Evolutionary conservation across 2,113 vertebrate genomes (phyloP).

Genomic region (Osmerus eperlanus): DNA sequence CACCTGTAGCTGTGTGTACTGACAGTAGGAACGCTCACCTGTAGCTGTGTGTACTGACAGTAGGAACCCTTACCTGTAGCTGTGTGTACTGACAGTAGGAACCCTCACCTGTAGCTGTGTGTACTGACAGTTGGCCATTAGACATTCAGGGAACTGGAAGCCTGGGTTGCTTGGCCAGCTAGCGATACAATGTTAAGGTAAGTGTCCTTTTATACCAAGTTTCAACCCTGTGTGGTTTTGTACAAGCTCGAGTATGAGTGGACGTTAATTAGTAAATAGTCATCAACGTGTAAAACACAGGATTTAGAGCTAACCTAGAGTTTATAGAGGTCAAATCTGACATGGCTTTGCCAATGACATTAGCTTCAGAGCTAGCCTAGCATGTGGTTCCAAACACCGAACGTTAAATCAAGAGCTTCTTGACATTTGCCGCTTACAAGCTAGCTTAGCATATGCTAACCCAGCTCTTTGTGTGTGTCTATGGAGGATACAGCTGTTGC

Average conservation of each 20-base stretch:
- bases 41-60: not conserved
- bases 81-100: constrained; percentile 65
- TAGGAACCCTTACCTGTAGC: not conserved
- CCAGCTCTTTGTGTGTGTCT: not conserved
- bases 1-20: too few species aligned
- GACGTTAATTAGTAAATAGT: not conserved
- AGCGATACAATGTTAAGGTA: constrained; percentile 69
- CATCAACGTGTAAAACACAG: not conserved
- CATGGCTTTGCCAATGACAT: too few species aligned
- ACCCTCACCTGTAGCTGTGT: constrained; percentile 46
- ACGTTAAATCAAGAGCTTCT: not conserved
- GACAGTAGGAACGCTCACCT: not conserved
- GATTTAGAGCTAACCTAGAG: not conserved
- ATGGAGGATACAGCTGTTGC: constrained; percentile 90
- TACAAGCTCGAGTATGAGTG: too few species aligned
- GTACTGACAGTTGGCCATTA: constrained; percentile 94
- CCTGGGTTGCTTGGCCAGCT: constrained; percentile 91
- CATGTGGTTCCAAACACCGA: not conserved
- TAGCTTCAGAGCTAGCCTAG: too few species aligned
- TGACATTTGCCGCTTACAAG: too few species aligned
- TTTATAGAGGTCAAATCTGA: too few species aligned
- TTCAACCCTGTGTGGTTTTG: not conserved
- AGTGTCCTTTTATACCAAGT: constrained; percentile 1
- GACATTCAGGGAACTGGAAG: constrained; percentile 91
- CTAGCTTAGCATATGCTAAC: not conserved